phyloP scores from a whole-genome alignment of 2,797 vertebrate species.

The Apogon talboti region DNA sequence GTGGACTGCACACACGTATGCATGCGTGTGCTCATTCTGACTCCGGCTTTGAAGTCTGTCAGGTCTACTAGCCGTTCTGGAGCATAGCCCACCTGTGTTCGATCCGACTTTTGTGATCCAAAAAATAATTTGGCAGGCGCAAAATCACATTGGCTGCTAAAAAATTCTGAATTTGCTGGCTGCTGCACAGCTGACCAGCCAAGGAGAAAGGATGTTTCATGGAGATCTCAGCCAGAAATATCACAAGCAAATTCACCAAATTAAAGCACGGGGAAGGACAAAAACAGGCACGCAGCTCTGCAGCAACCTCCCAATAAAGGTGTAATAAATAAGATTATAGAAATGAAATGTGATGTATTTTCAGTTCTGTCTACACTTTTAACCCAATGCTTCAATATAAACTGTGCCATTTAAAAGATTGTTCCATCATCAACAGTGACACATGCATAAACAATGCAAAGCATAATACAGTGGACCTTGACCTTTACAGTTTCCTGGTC shows the following conservation, averaged over 20 bases:
- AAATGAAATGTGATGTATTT: not conserved
- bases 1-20: constrained; percentile 2
- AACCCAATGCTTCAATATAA: too few relatives aligned
- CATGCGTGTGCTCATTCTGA: constrained; percentile 28
- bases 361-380: not conserved
- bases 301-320: not conserved
- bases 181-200: constrained; percentile 45
- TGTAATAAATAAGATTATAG: not conserved
- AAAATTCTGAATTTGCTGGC: constrained; percentile 46
- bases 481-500: too few relatives aligned
- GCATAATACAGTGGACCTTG: too few relatives aligned
- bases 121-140: constrained; percentile 52
- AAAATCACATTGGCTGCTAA: constrained; percentile 51
- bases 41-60: constrained; percentile 55
- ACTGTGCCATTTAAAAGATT: too few relatives aligned
- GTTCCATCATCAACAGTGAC: too few relatives aligned
- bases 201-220: constrained; percentile 45
- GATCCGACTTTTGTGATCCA: constrained; percentile 45
- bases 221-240: constrained; percentile 32
- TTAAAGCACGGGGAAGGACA: constrained; percentile 2
- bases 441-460: too few relatives aligned
- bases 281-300: not conserved
- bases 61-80: constrained; percentile 49
- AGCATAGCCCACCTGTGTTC: constrained; percentile 60
- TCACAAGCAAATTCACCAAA: constrained; percentile 23